Evolutionary conservation across 2,113 vertebrate species (phyloP).

Genomic region (Rhinopomastus cyanomelas): DNA sequence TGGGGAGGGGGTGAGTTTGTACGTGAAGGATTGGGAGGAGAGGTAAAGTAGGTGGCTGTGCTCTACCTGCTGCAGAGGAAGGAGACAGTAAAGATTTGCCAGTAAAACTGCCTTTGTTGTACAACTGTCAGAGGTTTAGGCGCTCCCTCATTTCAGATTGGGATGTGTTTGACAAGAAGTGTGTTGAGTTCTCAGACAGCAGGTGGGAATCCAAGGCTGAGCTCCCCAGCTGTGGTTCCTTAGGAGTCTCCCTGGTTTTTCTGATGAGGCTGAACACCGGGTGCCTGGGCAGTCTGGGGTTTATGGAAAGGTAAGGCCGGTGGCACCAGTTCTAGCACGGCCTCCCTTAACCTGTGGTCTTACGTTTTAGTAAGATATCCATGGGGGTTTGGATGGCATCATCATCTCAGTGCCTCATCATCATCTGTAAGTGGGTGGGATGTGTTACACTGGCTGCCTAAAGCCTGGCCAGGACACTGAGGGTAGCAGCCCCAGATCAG

Average conservation of each 20-base stretch:
- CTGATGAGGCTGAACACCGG: neutral
- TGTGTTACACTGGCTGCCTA: neutral
- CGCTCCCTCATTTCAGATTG: neutral
- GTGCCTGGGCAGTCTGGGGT: neutral
- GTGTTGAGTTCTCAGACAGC: neutral
- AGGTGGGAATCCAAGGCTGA: neutral
- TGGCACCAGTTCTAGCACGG: neutral
- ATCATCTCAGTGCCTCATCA: neutral
- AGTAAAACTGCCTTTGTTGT: neutral
- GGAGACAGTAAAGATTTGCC: neutral
- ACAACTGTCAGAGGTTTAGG: neutral
- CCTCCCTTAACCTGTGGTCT: neutral
- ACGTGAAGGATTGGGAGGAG: slow-evolving; percentile 25
- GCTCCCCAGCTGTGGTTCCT: neutral
- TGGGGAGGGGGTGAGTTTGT: neutral
- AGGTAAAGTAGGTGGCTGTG: neutral
- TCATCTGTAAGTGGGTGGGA: neutral
- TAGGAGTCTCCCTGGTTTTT: neutral
- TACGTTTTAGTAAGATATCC: slow-evolving; percentile 48
- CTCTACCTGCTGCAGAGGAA: neutral
- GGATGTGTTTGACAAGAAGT: neutral
- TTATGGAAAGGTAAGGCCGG: neutral
- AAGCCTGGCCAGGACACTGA: neutral
- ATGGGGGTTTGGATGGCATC: neutral
- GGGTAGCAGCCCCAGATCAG: neutral